Percentiles rank a stretch among this genome's conserved stretches.
These are phyloP conservation scores for Thaumetopoea pityocampa DNA, from an alignment of 1,140 invertebrate species.

Conservation along the genomic window DNA sequence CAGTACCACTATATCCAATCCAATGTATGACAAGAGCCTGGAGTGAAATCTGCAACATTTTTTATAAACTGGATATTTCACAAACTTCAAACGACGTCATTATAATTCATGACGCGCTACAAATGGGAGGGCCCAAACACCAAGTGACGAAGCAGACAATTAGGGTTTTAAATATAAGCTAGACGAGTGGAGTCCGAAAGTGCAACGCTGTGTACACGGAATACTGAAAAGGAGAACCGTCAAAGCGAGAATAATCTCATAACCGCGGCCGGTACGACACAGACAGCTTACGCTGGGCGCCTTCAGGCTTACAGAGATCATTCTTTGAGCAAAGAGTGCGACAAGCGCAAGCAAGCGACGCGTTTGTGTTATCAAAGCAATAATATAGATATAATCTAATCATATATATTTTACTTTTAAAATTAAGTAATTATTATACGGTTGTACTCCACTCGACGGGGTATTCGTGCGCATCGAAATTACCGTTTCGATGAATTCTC, in stretches of 20 bases:
- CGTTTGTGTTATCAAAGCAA: constrained; percentile 12
- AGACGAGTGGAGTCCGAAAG: constrained; percentile 50
- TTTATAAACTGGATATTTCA: no score
- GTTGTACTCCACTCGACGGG: constrained; percentile 13
- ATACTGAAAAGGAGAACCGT: constrained; percentile 57
- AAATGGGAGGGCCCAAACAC: constrained; percentile 16
- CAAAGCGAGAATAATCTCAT: constrained; percentile 69
- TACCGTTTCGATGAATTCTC: constrained; percentile 35
- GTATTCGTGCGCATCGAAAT: constrained; percentile 39
- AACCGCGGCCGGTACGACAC: constrained; percentile 50
- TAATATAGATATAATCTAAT: no score
- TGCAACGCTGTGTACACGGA: constrained; percentile 47
- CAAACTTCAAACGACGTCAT: no score
- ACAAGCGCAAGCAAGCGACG: constrained; percentile 13
- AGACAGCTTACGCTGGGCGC: constrained; percentile 47
- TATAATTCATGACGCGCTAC: no score
- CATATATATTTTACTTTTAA: constrained; percentile 28
- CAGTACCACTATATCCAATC: no score
- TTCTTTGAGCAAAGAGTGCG: constrained; percentile 54
- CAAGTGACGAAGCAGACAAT: constrained; percentile 35
- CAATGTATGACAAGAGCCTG: no score
- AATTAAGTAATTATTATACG: constrained; percentile 23
- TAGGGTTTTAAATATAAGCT: constrained; percentile 47
- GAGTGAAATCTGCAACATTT: no score
- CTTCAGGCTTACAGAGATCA: constrained; percentile 51